phyloP scores from a whole-genome alignment of 2,113 vertebrate species.

The Spea multiplicata region DNA sequence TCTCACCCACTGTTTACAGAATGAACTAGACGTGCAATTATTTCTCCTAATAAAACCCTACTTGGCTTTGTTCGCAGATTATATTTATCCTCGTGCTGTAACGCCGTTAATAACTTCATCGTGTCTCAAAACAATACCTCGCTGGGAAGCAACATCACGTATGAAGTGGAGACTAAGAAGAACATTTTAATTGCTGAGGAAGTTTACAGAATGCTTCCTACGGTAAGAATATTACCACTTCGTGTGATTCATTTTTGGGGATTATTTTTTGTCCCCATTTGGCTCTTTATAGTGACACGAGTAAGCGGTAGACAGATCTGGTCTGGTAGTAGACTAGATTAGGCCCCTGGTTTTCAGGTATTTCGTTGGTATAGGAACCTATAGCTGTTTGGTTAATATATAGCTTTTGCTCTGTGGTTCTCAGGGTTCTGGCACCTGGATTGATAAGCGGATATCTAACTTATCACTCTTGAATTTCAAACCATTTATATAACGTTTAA shows the following conservation, averaged over 20 bases:
- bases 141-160: slow-evolving; percentile 71
- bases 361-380: no score
- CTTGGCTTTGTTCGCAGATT: slow-evolving; percentile 57
- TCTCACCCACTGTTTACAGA: background rate
- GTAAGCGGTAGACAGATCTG: no score
- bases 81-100: slow-evolving; percentile 71
- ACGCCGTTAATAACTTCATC: slow-evolving; percentile 69
- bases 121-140: slow-evolving; percentile 73
- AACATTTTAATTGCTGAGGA: slow-evolving; percentile 64
- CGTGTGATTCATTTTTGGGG: background rate
- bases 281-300: no score
- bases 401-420: no score
- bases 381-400: no score
- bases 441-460: no score
- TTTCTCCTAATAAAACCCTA: background rate
- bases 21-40: background rate
- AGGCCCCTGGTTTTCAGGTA: no score
- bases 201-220: slow-evolving; percentile 72
- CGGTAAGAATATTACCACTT: slow-evolving; percentile 58
- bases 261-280: no score
- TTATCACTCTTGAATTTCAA: no score
- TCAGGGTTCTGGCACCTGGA: no score
- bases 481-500: no score
- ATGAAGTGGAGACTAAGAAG: slow-evolving; percentile 69
- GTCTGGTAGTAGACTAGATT: no score